Evolutionary conservation across 2,888 invertebrate species (phyloP), one percentile per base, ranked within the genome.

Genomic region (Gandaritis pyraliata): DNA sequence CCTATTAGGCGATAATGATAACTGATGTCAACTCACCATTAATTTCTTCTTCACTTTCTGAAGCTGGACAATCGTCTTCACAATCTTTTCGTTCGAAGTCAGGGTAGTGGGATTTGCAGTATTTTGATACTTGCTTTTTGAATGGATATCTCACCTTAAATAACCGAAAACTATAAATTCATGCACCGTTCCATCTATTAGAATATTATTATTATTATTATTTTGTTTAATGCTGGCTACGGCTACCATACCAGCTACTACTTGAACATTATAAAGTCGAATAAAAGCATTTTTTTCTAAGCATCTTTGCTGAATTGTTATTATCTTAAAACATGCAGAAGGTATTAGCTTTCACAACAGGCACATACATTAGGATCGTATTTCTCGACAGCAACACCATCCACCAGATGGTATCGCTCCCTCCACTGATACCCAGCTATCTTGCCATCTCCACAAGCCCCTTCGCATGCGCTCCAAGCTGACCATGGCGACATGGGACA

Each of bases 401-500:
- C 85, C 0, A 90, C 87, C n/a, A 90, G 67, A 60, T 89, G 89
- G 66, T 86, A 88, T 6, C 90, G 69, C 64, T 87, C 86, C 33
- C 88, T 74, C 86, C 88, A 86, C 45, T 76, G 77, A 66, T 82
- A 85, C 0, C 90, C 90, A 1, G 56, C 65, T 3, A 88, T 65
- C 55, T 69, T 79, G 3, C 82, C 84, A 0, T 78, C 73, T 6
- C 77, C 76, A 61, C 91, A 90, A 0, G 74, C 53, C 0, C 90
- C 91, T n/a, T 88, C 88, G 61, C 91, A 91, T 0, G 74, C 65
- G 36, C 86, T 86, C 90, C 90, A 90, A 0, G 81, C 84, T 46
- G 77, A 75, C 90, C 90, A 91, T 52, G 79, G 73, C 0, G 87
- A 78, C 78, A 88, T 75, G 1, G 86, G 88, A 53, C 91, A 91